Percentiles rank a stretch among this genome's conserved stretches.
These are phyloP conservation scores for Drosophila meridionalis DNA, from an alignment of 2,888 invertebrate species.

Conservation along the genomic window DNA sequence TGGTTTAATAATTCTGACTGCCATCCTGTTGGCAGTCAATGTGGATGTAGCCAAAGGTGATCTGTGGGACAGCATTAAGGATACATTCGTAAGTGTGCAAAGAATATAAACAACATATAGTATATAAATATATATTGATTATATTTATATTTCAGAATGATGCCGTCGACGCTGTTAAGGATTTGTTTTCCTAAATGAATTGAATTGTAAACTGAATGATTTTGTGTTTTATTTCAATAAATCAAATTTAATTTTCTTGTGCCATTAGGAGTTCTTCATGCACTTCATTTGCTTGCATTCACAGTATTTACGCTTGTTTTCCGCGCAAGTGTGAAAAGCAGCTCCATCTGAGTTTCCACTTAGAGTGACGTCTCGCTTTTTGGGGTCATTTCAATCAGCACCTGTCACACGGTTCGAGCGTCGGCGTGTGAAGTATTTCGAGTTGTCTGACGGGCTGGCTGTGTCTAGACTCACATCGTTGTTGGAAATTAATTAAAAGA, in stretches of 20 bases:
- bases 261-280: not conserved
- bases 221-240: slow-evolving; percentile 8
- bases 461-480: slow-evolving; percentile 52
- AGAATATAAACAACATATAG: not conserved
- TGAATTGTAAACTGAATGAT: not conserved
- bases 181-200: slow-evolving; percentile 32
- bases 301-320: slow-evolving; percentile 24
- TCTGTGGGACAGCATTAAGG: slow-evolving; percentile 45
- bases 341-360: slow-evolving; percentile 43
- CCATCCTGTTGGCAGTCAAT: slow-evolving; percentile 39
- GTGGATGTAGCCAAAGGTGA: slow-evolving; percentile 35
- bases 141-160: slow-evolving; percentile 32
- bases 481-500: slow-evolving; percentile 74
- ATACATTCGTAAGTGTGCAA: slow-evolving; percentile 40
- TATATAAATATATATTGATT: not conserved
- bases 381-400: slow-evolving; percentile 78
- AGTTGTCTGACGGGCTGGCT: slow-evolving; percentile 2
- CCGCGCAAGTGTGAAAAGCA: slow-evolving; percentile 52
- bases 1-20: slow-evolving; percentile 26
- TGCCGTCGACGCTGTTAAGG: slow-evolving; percentile 37
- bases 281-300: slow-evolving; percentile 43
- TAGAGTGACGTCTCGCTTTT: slow-evolving; percentile 46
- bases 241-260: slow-evolving; percentile 12
- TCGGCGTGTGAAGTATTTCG: slow-evolving; percentile 66
- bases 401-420: slow-evolving; percentile 70